A percentile compares a stretch with the other conserved stretches of the same genome.
Conservation (phyloP, 2,797 vertebrate genomes). For the Emydoidea blandingii region DNA sequence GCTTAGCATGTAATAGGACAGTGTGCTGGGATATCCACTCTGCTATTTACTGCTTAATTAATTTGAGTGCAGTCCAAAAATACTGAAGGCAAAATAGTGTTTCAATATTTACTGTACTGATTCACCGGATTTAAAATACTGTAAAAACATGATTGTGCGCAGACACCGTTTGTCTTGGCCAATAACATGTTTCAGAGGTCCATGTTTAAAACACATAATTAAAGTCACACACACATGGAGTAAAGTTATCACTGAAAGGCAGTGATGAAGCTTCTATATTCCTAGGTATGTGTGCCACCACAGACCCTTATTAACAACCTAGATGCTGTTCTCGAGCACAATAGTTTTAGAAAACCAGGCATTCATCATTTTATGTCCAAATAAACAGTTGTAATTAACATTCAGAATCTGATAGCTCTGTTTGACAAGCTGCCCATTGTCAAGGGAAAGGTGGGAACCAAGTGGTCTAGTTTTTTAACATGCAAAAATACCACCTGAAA, state of each 20-base stretch:
- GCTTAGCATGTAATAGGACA: constrained; percentile 64
- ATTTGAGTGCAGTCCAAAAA: constrained; percentile 74
- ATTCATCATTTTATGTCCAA: constrained; percentile 27
- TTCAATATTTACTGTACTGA: constrained; percentile 80
- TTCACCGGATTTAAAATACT: constrained; percentile 77
- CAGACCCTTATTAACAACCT: constrained; percentile 1
- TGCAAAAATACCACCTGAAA: background rate
- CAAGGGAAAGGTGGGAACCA: constrained; percentile 26
- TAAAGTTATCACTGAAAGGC: constrained; percentile 50
- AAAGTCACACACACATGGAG: constrained; percentile 18
- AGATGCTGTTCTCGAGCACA: background rate
- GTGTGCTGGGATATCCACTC: constrained; percentile 66
- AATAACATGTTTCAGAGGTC: constrained; percentile 51
- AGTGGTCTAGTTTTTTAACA: background rate
- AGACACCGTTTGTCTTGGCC: constrained; percentile 73
- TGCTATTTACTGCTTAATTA: constrained; percentile 75
- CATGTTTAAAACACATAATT: constrained; percentile 49
- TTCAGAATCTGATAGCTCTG: constrained; percentile 18
- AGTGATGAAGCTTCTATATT: constrained; percentile 44
- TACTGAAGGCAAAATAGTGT: constrained; percentile 73
- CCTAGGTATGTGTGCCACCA: constrained; percentile 14
- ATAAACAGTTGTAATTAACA: constrained; percentile 58
- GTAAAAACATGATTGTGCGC: constrained; percentile 72
- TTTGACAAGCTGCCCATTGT: background rate
- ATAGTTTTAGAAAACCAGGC: constrained; percentile 52